These are phyloP conservation scores for Pocillopora meandrina DNA, from an alignment of 92 coral and sea anemone species.

Conservation along the genomic window DNA sequence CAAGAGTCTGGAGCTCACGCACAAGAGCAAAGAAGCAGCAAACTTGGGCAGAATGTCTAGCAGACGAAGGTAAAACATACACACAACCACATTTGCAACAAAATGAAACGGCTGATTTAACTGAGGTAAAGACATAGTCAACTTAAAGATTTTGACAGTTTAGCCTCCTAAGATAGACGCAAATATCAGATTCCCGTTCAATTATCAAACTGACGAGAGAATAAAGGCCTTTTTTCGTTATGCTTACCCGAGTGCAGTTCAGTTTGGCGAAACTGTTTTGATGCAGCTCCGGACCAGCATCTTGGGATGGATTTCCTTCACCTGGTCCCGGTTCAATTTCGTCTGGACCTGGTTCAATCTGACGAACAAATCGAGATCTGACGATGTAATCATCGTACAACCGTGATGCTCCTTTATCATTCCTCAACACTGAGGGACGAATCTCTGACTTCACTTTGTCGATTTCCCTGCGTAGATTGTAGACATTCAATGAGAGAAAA, in stretches of 20 bases:
- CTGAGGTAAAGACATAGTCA: no score
- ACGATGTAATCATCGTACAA: background rate
- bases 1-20: no score
- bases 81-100: no score
- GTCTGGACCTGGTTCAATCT: slow-evolving; percentile 13
- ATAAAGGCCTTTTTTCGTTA: background rate
- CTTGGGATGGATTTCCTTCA: background rate
- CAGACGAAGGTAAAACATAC: no score
- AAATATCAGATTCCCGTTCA: no score
- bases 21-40: no score
- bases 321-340: slow-evolving; percentile 5
- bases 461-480: slow-evolving; percentile 42
- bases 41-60: no score
- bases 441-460: slow-evolving; percentile 26
- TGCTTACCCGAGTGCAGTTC: slow-evolving; percentile 11
- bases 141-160: no score
- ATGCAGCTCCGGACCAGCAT: background rate
- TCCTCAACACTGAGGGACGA: slow-evolving; percentile 2
- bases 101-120: no score
- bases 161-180: no score
- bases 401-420: slow-evolving; percentile 15
- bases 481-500: slow-evolving; percentile 23
- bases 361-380: slow-evolving; percentile 25
- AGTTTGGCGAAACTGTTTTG: background rate
- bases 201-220: background rate